phyloP scores from a whole-genome alignment of 2,888 invertebrate genomes.

The Drosophila niveifrons region DNA sequence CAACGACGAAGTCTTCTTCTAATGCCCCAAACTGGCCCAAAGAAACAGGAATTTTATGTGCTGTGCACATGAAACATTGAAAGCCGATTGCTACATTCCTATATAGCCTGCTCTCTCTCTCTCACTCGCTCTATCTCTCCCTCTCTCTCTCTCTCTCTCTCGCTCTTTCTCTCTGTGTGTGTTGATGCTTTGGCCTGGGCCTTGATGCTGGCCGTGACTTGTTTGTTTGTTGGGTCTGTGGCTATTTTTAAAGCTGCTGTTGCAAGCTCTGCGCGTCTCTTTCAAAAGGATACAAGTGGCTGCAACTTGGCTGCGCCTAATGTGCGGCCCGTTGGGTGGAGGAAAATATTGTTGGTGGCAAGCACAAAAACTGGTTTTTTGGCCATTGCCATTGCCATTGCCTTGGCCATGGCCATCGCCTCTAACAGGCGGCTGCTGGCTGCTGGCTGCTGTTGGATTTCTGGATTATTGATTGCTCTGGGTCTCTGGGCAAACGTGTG shows the following conservation, averaged over 20 bases:
- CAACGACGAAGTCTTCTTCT: slow-evolving; percentile 65
- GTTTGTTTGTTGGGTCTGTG: slow-evolving; percentile 68
- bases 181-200: slow-evolving; percentile 38
- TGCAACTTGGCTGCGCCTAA: slow-evolving; percentile 48
- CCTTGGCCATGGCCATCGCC: slow-evolving; percentile 6
- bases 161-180: slow-evolving; percentile 16
- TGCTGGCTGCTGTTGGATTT: slow-evolving; percentile 42
- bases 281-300: slow-evolving; percentile 56
- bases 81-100: slow-evolving; percentile 73
- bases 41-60: slow-evolving; percentile 68
- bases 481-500: slow-evolving; percentile 75
- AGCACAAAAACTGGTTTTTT: slow-evolving; percentile 45
- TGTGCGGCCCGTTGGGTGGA: slow-evolving; percentile 73
- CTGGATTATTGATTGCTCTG: slow-evolving; percentile 78
- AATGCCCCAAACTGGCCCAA: slow-evolving; percentile 59
- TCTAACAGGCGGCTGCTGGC: slow-evolving; percentile 43
- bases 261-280: slow-evolving; percentile 8
- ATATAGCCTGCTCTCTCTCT: slow-evolving; percentile 12
- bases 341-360: slow-evolving; percentile 34
- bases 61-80: slow-evolving; percentile 57
- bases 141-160: background rate
- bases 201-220: slow-evolving; percentile 70
- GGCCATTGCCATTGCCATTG: slow-evolving; percentile 50
- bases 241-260: slow-evolving; percentile 66
- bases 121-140: slow-evolving; percentile 11